Evolutionary conservation across 2,797 vertebrate species (phyloP).

Genomic region (Capromys pilorides): DNA sequence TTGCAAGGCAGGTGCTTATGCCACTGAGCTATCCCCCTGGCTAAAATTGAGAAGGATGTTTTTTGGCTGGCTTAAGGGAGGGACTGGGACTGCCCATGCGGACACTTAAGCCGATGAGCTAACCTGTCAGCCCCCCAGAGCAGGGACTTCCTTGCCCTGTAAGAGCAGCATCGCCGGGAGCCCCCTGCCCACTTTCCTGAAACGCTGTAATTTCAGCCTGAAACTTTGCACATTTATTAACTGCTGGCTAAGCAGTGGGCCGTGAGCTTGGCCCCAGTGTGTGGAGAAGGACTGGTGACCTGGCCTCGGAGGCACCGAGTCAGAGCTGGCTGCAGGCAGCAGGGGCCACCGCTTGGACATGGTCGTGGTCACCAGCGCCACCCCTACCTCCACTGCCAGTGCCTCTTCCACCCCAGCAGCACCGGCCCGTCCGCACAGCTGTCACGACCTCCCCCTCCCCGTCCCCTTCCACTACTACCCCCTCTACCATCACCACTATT

Average conservation of each 20-base stretch:
- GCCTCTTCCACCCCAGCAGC: rapidly evolving
- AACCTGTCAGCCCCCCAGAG: too few relatives aligned
- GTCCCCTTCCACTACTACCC: rapidly evolving
- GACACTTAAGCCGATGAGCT: too few relatives aligned
- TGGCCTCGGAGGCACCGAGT: neutral
- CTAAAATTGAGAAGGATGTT: too few relatives aligned
- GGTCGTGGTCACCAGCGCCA: rapidly evolving
- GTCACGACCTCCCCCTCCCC: too few relatives aligned
- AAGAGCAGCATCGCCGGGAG: neutral
- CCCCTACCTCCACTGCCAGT: rapidly evolving
- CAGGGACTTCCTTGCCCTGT: neutral
- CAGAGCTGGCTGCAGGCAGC: neutral
- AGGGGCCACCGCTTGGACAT: rapidly evolving
- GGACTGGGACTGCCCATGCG: too few relatives aligned
- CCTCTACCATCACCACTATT: rapidly evolving
- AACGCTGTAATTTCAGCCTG: neutral
- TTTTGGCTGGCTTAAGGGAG: too few relatives aligned
- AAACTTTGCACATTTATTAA: neutral
- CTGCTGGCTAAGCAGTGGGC: neutral
- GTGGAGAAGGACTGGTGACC: neutral
- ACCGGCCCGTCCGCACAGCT: rapidly evolving
- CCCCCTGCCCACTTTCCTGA: neutral
- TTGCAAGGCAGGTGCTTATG: too few relatives aligned
- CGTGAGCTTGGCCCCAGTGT: neutral
- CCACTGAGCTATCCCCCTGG: too few relatives aligned